Percentiles rank a stretch among this genome's conserved stretches.
These are phyloP conservation scores for Drosophila demipolita DNA, from an alignment of 2,888 invertebrate species.

Conservation along the genomic window DNA sequence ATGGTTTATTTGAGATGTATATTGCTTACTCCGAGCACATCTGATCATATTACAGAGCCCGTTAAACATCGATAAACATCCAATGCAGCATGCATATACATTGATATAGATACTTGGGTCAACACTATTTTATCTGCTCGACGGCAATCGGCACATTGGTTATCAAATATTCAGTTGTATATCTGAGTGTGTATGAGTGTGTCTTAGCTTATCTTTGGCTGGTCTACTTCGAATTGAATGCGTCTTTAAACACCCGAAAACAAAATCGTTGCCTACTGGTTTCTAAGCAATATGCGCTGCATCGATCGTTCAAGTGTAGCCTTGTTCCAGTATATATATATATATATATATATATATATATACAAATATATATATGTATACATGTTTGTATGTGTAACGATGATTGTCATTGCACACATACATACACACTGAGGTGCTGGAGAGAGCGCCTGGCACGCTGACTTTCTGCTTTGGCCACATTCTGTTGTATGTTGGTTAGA, in stretches of 20 bases:
- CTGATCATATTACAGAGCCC: background rate
- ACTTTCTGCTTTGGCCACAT: conserved; percentile 45
- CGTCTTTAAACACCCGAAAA: conserved; percentile 6
- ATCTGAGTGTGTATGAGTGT: background rate
- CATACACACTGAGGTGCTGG: conserved; percentile 9
- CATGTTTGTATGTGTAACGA: conserved; percentile 62
- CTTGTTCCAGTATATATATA: background rate
- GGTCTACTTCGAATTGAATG: conserved; percentile 38
- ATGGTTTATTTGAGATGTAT: background rate
- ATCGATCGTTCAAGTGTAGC: conserved; percentile 2
- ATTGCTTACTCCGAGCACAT: background rate
- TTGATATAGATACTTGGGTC: background rate
- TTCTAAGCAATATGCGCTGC: conserved; percentile 8
- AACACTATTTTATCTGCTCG: background rate
- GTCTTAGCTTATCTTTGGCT: conserved; percentile 22
- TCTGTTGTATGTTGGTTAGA: conserved; percentile 46
- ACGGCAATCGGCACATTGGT: background rate
- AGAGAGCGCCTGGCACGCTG: conserved; percentile 5
- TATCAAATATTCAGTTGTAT: conserved; percentile 12
- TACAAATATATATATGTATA: conserved; percentile 1
- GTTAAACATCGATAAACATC: background rate
- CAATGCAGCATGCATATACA: background rate
- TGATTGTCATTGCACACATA: conserved; percentile 65
- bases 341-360: background rate
- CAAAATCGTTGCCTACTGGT: conserved; percentile 12